Conservation (phyloP, 1,140 invertebrate genomes). For the Bombus balteatus region DNA sequence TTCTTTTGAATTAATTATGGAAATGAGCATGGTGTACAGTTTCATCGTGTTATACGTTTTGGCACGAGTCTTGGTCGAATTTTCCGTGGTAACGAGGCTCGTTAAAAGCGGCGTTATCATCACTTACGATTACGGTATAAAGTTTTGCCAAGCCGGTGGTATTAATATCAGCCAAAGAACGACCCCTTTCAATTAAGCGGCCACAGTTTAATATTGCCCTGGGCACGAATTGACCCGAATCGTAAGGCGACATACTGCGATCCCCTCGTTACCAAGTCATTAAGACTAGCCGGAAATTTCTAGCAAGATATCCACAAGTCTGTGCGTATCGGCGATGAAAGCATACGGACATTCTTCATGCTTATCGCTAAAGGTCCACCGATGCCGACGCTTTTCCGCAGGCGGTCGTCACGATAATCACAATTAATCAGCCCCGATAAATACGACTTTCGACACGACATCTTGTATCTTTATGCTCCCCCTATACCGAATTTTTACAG, state of each 20-base stretch:
- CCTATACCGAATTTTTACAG: too few species aligned
- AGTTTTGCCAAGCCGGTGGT: conserved; percentile 32
- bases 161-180: conserved; percentile 48
- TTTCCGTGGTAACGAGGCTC: not conserved
- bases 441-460: too few species aligned
- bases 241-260: conserved; percentile 24
- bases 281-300: conserved; percentile 22
- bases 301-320: conserved; percentile 7
- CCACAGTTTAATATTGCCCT: conserved; percentile 56
- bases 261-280: conserved; percentile 43
- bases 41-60: not conserved
- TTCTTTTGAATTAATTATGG: not conserved
- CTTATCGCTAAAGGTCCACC: too few species aligned
- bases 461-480: too few species aligned
- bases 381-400: too few species aligned
- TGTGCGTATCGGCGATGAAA: conserved; percentile 16
- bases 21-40: not conserved
- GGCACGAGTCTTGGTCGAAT: not conserved
- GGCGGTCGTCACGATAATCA: too few species aligned
- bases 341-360: too few species aligned
- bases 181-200: conserved; percentile 57
- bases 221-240: conserved; percentile 59
- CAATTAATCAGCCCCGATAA: too few species aligned
- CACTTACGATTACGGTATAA: conserved; percentile 32
- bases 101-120: conserved; percentile 33